These are phyloP conservation scores for Hippopotamus amphibius DNA, from an alignment of 2,113 vertebrate genomes.

Conservation along the genomic window DNA sequence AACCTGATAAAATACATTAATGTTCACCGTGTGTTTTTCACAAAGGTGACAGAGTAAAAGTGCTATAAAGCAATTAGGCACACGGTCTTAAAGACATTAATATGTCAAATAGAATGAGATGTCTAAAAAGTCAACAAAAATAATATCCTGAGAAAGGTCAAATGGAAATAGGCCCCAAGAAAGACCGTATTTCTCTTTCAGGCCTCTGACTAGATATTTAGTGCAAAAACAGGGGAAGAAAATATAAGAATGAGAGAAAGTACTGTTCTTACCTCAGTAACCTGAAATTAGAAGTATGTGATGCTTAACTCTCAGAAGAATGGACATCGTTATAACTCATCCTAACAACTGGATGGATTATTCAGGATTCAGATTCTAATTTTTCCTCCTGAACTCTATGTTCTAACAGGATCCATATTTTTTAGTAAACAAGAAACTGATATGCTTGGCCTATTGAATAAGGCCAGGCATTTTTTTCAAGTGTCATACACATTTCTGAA, in stretches of 20 bases:
- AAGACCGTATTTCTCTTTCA: slow-evolving; percentile 61
- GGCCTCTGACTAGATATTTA: slow-evolving; percentile 62
- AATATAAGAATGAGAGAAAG: slow-evolving; percentile 72
- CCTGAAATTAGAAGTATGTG: slow-evolving; percentile 53
- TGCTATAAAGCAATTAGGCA: slow-evolving; percentile 84
- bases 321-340: slow-evolving; percentile 19
- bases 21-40: slow-evolving; percentile 70
- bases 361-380: slow-evolving; percentile 77
- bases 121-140: slow-evolving; percentile 76
- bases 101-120: slow-evolving; percentile 67
- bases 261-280: slow-evolving; percentile 25
- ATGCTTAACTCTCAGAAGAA: slow-evolving; percentile 27
- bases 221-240: slow-evolving; percentile 57
- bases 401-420: slow-evolving; percentile 83
- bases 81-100: slow-evolving; percentile 76
- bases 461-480: slow-evolving; percentile 88
- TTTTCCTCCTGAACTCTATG: slow-evolving; percentile 82
- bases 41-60: slow-evolving; percentile 82
- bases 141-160: slow-evolving; percentile 71
- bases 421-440: slow-evolving; percentile 92
- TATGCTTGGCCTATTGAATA: slow-evolving; percentile 90
- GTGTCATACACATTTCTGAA: slow-evolving; percentile 94
- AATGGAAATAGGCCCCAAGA: slow-evolving; percentile 64
- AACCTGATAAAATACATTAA: slow-evolving; percentile 86
- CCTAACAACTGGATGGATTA: slow-evolving; percentile 59